A percentile compares a stretch with the other conserved stretches of the same genome.
These are phyloP conservation scores for Vanessa atalanta DNA, from an alignment of 1,140 invertebrate species.

Conservation along the genomic window DNA sequence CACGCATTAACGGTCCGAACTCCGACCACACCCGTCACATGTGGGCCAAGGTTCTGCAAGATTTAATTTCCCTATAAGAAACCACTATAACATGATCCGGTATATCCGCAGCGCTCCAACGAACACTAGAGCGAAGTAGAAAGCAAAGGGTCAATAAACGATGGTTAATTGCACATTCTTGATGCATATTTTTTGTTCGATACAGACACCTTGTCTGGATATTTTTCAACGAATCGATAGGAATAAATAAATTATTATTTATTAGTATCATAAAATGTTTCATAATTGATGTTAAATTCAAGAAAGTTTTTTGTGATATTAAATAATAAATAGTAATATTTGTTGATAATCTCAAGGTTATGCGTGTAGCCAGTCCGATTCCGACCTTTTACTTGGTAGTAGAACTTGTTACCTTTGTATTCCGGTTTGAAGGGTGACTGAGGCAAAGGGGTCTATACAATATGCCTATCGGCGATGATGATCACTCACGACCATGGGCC, in stretches of 20 bases:
- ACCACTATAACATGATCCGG: slow-evolving; percentile 31
- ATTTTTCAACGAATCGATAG: slow-evolving; percentile 17
- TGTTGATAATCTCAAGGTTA: no score
- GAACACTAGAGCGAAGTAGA: slow-evolving; percentile 4
- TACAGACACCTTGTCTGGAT: slow-evolving; percentile 30
- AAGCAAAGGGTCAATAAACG: slow-evolving; percentile 20
- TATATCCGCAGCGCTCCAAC: slow-evolving; percentile 21
- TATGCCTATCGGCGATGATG: no score
- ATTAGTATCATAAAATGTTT: background rate
- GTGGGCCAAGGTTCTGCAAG: slow-evolving; percentile 60
- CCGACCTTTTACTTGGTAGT: no score
- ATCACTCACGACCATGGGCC: no score
- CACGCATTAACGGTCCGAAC: slow-evolving; percentile 24
- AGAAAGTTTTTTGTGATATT: background rate
- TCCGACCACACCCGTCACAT: slow-evolving; percentile 47
- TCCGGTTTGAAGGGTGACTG: no score
- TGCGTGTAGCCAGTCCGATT: no score
- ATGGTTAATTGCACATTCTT: slow-evolving; percentile 15
- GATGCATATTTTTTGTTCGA: slow-evolving; percentile 36
- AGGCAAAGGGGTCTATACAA: no score
- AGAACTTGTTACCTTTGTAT: no score
- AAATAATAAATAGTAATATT: no score
- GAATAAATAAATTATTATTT: background rate
- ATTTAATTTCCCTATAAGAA: slow-evolving; percentile 50
- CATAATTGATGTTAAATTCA: background rate